A percentile compares a stretch with the other conserved stretches of the same genome.
phyloP scores from a whole-genome alignment of 2,888 invertebrate genomes.

The Balanococcus diminutus region DNA sequence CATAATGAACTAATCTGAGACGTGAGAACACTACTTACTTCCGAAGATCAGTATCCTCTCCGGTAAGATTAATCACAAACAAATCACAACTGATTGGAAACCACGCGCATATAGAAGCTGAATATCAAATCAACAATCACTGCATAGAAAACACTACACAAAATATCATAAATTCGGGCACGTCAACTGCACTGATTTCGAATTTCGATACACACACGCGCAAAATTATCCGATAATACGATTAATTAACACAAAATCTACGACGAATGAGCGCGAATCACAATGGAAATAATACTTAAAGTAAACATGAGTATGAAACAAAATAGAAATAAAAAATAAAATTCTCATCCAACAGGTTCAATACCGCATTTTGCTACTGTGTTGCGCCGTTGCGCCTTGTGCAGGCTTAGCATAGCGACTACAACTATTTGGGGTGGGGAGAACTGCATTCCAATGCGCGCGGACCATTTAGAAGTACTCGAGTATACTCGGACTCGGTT shows the following conservation, averaged over 20 bases:
- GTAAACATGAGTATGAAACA: constrained; percentile 22
- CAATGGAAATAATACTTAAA: constrained; percentile 18
- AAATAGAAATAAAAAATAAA: constrained; percentile 34
- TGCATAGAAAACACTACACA: not conserved
- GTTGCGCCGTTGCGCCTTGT: constrained; percentile 50
- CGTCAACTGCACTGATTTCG: not conserved
- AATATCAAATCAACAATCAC: not conserved
- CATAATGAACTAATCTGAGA: not conserved
- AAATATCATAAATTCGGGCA: not conserved
- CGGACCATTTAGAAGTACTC: constrained; percentile 36
- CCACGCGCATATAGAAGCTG: not conserved
- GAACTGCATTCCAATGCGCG: constrained; percentile 52
- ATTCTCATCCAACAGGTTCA: constrained; percentile 50
- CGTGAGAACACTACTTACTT: not conserved
- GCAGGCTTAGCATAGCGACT: constrained; percentile 44
- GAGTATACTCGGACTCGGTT: not conserved
- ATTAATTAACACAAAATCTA: constrained; percentile 24
- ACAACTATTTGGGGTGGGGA: constrained; percentile 38
- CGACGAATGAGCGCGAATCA: not conserved
- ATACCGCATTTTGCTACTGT: constrained; percentile 51
- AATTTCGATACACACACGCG: not conserved
- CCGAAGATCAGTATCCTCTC: not conserved
- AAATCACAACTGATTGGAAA: not conserved
- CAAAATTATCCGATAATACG: not conserved
- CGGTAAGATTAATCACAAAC: not conserved